A percentile compares a stretch with the other conserved stretches of the same genome.
phyloP scores from a whole-genome alignment of 2,888 invertebrate genomes.

The Dorcus hopei region DNA sequence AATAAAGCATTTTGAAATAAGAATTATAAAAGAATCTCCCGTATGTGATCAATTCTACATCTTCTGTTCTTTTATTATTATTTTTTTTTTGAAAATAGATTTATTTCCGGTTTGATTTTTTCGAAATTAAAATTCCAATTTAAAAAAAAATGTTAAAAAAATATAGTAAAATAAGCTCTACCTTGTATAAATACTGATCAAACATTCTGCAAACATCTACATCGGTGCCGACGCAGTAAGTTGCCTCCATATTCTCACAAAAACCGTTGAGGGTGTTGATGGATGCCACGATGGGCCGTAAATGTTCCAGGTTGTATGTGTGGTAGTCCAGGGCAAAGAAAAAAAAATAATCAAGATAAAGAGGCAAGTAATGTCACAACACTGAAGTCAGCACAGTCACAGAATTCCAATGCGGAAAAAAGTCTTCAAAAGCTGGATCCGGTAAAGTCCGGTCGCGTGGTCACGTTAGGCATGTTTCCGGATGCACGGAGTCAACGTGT shows the following conservation, averaged over 20 bases:
- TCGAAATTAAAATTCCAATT: no score
- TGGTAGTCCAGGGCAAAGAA: constrained; percentile 31
- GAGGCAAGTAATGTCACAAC: neutral
- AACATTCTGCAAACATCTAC: constrained; percentile 63
- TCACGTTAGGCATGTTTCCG: constrained; percentile 43
- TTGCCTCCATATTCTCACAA: constrained; percentile 61
- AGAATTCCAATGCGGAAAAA: neutral
- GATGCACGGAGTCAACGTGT: constrained; percentile 33
- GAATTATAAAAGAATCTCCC: no score
- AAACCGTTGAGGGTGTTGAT: constrained; percentile 52
- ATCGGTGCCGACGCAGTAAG: constrained; percentile 60
- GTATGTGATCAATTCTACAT: no score
- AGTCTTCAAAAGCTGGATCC: constrained; percentile 23
- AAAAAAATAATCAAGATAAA: constrained; percentile 18
- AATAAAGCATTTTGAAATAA: no score
- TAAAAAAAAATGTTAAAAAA: no score
- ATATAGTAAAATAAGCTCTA: constrained; percentile 31
- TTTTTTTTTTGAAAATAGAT: no score
- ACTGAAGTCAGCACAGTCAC: constrained; percentile 4
- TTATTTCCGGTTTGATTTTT: no score
- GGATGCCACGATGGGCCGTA: constrained; percentile 52
- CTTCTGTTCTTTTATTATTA: no score
- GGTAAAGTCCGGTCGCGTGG: constrained; percentile 36
- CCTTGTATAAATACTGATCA: constrained; percentile 65
- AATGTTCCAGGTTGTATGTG: constrained; percentile 48